Evolutionary conservation across 2,888 invertebrate species (phyloP).

Genomic region (Vesta saturnalis): DNA sequence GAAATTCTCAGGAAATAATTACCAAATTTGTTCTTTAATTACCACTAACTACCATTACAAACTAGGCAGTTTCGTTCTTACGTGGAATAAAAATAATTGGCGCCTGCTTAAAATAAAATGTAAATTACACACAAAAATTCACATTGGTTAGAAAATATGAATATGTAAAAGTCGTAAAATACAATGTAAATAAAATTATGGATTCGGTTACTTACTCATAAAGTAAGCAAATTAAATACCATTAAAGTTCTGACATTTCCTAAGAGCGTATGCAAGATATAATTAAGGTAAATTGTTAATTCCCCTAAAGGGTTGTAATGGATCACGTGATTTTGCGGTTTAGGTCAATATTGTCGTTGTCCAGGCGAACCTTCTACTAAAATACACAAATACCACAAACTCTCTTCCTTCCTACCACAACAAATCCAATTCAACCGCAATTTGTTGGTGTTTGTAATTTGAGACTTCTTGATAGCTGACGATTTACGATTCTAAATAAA

Average conservation of each 20-base stretch:
- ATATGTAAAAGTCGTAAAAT: slow-evolving; percentile 25
- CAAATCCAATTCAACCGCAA: slow-evolving; percentile 17
- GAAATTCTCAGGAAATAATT: too few species aligned
- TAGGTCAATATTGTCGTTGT: slow-evolving; percentile 36
- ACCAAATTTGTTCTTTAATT: too few species aligned
- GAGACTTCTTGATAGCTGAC: neutral
- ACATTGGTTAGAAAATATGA: slow-evolving; percentile 8
- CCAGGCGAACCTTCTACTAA: slow-evolving; percentile 24
- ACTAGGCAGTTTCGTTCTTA: too few species aligned
- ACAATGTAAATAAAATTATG: slow-evolving; percentile 7
- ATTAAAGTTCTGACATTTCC: neutral
- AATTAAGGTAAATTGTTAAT: slow-evolving; percentile 8
- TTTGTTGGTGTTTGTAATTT: neutral
- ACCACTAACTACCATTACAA: too few species aligned
- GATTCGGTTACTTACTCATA: neutral
- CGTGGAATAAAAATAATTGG: too few species aligned
- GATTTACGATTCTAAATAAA: too few species aligned
- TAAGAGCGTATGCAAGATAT: neutral
- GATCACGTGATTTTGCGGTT: slow-evolving; percentile 30
- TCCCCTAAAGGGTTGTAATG: slow-evolving; percentile 22
- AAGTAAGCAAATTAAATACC: neutral
- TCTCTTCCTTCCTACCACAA: slow-evolving; percentile 14
- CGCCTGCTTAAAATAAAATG: slow-evolving; percentile 22
- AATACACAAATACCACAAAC: slow-evolving; percentile 25
- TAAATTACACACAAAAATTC: slow-evolving; percentile 8